Percentiles rank a stretch among this genome's conserved stretches.
Evolutionary conservation across 2,113 vertebrate species (phyloP).

Genomic region (Saguinus imperator): DNA sequence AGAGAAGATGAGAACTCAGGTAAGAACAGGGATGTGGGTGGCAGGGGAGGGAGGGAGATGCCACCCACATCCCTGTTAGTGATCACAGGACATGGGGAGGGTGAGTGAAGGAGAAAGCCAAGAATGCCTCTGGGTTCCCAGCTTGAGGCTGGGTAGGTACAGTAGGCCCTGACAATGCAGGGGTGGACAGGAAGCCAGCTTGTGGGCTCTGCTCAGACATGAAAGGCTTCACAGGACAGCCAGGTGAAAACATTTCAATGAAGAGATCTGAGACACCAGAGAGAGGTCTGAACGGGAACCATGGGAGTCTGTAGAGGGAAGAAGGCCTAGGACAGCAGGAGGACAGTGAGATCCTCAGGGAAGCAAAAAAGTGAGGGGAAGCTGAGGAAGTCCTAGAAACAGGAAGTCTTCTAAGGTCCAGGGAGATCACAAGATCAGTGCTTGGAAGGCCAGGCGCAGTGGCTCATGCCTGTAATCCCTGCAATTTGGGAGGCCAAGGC

Average conservation of each 20-base stretch:
- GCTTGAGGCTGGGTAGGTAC: not conserved
- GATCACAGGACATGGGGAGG: not conserved
- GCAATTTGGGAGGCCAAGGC: too few relatives aligned
- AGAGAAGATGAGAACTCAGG: not conserved
- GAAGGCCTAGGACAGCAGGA: rapidly evolving
- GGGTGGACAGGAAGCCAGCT: not conserved
- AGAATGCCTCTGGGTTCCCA: not conserved
- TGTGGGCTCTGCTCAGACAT: not conserved
- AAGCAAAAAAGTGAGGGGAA: rapidly evolving
- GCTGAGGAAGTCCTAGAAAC: too few relatives aligned
- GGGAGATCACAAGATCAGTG: not conserved
- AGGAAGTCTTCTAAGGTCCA: not conserved
- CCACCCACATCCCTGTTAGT: not conserved
- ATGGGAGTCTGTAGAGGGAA: rapidly evolving
- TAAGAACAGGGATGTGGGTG: not conserved
- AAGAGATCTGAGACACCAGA: not conserved
- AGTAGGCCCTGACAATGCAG: not conserved
- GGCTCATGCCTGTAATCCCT: too few relatives aligned
- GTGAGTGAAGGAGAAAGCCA: not conserved
- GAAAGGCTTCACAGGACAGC: too few relatives aligned
- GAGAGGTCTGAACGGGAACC: not conserved
- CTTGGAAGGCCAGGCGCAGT: not conserved
- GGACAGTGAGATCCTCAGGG: too few relatives aligned
- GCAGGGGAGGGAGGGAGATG: not conserved
- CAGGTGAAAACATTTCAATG: not conserved